phyloP scores from a whole-genome alignment of 2,797 vertebrate species.

The Pseudocheirus occidentalis region DNA sequence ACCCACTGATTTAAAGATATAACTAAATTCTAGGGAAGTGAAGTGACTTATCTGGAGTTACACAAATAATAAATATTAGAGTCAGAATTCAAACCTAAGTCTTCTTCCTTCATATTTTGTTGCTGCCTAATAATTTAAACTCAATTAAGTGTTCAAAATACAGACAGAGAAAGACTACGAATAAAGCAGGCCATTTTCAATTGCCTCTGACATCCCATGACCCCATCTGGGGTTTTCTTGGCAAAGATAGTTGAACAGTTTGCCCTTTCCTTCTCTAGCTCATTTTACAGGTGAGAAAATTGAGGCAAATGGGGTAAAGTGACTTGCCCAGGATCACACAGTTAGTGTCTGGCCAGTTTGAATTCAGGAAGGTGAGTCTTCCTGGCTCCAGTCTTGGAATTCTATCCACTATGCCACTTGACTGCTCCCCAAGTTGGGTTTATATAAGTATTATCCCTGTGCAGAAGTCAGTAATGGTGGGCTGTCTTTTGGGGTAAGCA shows the following conservation, averaged over 20 bases:
- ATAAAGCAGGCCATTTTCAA: not conserved
- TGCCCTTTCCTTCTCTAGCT: not conserved
- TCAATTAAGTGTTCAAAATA: not conserved
- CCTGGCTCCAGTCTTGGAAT: not conserved
- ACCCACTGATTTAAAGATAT: not conserved
- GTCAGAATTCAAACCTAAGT: not conserved
- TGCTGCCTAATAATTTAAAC: not conserved
- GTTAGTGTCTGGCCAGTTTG: not conserved
- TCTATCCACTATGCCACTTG: not conserved
- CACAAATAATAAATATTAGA: not conserved
- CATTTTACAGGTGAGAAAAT: not conserved
- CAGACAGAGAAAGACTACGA: not conserved
- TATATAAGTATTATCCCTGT: not conserved
- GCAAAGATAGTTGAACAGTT: not conserved
- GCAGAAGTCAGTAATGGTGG: not conserved
- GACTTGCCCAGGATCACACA: not conserved
- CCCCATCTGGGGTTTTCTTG: not conserved
- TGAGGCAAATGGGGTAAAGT: not conserved
- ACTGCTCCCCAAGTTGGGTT: not conserved
- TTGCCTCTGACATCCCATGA: not conserved
- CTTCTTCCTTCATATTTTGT: not conserved
- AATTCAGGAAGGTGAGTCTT: not conserved
- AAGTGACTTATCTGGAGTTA: not conserved
- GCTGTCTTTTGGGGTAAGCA: not conserved
- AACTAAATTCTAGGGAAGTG: not conserved